phyloP scores from a whole-genome alignment of 2,797 vertebrate species.

The Microctenopoma lineatum region DNA sequence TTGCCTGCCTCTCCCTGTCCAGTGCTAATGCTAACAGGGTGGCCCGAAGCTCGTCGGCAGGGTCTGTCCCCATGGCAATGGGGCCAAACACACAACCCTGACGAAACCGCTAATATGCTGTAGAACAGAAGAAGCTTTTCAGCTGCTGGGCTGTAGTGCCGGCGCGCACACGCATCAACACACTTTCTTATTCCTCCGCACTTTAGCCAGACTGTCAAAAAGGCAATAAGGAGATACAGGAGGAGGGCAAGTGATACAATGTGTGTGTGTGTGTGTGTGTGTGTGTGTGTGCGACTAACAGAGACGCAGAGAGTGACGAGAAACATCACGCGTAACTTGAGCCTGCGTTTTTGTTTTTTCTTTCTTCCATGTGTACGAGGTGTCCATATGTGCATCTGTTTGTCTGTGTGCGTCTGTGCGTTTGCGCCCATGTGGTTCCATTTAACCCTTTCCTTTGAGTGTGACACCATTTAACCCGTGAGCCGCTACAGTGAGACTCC shows the following conservation, averaged over 20 bases:
- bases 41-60: conserved; percentile 59
- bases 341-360: conserved; percentile 22
- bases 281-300: background rate
- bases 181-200: conserved; percentile 1
- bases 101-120: conserved; percentile 79
- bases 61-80: conserved; percentile 68
- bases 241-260: conserved; percentile 12
- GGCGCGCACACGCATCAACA: background rate
- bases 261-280: background rate
- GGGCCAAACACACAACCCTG: conserved; percentile 68
- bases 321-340: conserved; percentile 31
- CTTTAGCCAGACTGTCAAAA: conserved; percentile 13
- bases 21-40: conserved; percentile 65
- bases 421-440: conserved; percentile 70
- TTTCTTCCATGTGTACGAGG: conserved; percentile 23
- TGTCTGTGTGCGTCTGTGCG: conserved; percentile 18
- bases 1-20: conserved; percentile 35
- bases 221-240: conserved; percentile 9
- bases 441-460: conserved; percentile 80
- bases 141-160: conserved; percentile 42
- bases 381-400: conserved; percentile 51
- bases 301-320: background rate
- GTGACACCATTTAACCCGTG: conserved; percentile 78
- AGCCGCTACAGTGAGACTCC: conserved; percentile 67
- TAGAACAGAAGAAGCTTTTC: conserved; percentile 61